Conservation (phyloP, 2,888 invertebrate species). For the Sisyra terminalis region DNA sequence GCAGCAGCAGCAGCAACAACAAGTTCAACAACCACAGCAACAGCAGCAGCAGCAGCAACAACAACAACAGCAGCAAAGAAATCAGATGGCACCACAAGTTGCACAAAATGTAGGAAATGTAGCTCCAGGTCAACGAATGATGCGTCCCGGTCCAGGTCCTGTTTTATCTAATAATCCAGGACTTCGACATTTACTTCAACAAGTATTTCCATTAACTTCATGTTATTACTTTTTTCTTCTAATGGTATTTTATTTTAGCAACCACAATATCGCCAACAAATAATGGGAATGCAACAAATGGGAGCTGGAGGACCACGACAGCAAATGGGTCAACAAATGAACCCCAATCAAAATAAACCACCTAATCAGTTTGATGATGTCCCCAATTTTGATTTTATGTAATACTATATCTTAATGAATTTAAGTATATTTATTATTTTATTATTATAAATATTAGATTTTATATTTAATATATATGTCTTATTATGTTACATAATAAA, state of each 20-base stretch:
- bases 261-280: conserved; percentile 50
- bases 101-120: conserved; percentile 3
- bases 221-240: conserved; percentile 4
- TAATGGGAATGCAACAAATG: conserved; percentile 37
- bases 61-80: conserved; percentile 20
- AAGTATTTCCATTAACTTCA: conserved; percentile 29
- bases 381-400: conserved; percentile 29
- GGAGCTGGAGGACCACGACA: conserved; percentile 29
- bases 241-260: conserved; percentile 31
- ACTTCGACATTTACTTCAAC: conserved; percentile 61
- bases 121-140: conserved; percentile 38
- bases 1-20: conserved; percentile 20
- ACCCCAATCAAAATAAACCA: conserved; percentile 24
- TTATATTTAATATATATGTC: conserved; percentile 8
- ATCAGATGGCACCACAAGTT: conserved; percentile 20
- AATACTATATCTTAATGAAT: conserved; percentile 14
- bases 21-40: conserved; percentile 31
- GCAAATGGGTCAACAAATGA: conserved; percentile 26
- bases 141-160: conserved; percentile 37
- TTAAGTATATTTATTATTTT: conserved; percentile 17
- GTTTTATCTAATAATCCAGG: conserved; percentile 62
- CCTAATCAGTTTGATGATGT: conserved; percentile 35
- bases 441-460: conserved; percentile 1
- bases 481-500: conserved; percentile 6
- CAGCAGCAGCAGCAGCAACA: conserved; percentile 22